phyloP scores from a whole-genome alignment of 2,888 invertebrate genomes.

The Drosophila prolongata region DNA sequence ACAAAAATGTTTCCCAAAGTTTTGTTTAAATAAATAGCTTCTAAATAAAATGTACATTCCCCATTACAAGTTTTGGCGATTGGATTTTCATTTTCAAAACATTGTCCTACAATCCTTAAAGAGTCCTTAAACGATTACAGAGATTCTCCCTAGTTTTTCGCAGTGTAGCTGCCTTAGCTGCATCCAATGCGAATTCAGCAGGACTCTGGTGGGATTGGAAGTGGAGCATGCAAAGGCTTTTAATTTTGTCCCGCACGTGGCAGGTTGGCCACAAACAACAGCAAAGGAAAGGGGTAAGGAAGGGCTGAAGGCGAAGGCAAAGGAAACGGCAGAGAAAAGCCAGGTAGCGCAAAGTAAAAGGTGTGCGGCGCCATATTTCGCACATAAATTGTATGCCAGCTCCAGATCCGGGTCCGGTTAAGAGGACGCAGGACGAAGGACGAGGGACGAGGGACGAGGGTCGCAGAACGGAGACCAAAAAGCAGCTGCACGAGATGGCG shows the following conservation, averaged over 20 bases:
- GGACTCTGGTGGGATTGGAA: slow-evolving; percentile 5
- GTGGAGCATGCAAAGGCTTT: slow-evolving; percentile 47
- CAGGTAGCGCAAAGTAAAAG: slow-evolving; percentile 50
- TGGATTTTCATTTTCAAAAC: too few relatives aligned
- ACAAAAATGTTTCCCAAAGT: too few relatives aligned
- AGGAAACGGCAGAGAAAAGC: slow-evolving; percentile 24
- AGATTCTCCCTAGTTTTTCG: not conserved
- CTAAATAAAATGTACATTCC: too few relatives aligned
- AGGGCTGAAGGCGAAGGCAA: slow-evolving; percentile 19
- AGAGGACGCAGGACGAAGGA: slow-evolving; percentile 9
- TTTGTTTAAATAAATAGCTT: too few relatives aligned
- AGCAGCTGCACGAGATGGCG: slow-evolving; percentile 58
- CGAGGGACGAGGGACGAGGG: slow-evolving; percentile 20
- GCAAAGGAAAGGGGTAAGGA: slow-evolving; percentile 10
- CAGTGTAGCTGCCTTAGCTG: slow-evolving; percentile 16
- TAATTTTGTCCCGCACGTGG: slow-evolving; percentile 43
- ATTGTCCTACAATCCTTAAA: too few relatives aligned
- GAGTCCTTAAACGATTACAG: too few relatives aligned
- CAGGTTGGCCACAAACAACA: slow-evolving; percentile 33
- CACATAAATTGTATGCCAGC: slow-evolving; percentile 74
- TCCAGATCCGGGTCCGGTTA: slow-evolving; percentile 28
- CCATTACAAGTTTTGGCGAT: too few relatives aligned
- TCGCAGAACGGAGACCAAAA: slow-evolving; percentile 7
- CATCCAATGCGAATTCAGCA: slow-evolving; percentile 11
- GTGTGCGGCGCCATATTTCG: slow-evolving; percentile 72